These are phyloP conservation scores for Aurelia sp. DNA, from an alignment of 30 jellyfish, hydroid and myxozoan genomes.

Conservation along the genomic window DNA sequence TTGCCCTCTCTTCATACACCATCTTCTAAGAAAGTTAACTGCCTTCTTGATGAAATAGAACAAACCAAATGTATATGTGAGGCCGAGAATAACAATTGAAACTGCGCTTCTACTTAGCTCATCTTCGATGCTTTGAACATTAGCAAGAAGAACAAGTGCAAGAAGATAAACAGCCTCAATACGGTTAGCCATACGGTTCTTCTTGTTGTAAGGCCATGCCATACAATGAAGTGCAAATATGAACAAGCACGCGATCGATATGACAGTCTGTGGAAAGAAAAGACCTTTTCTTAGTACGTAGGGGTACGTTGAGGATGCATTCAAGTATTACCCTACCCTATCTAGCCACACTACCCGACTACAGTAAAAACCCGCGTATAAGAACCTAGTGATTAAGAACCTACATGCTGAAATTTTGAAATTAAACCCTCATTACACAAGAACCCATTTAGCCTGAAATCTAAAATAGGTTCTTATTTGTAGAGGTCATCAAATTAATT, in stretches of 20 bases:
- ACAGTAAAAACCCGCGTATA: no score
- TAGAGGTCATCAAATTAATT: no score
- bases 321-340: no score
- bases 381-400: no score
- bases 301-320: no score
- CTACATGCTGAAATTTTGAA: no score
- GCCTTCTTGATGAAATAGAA: conserved; percentile 34
- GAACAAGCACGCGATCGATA: conserved; percentile 45
- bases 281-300: no score
- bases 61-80: conserved; percentile 27
- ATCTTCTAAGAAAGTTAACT: not conserved
- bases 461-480: no score
- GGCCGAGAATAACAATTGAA: conserved; percentile 28
- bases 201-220: conserved; percentile 62
- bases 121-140: conserved; percentile 40
- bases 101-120: conserved; percentile 24
- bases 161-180: conserved; percentile 60
- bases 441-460: no score
- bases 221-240: conserved; percentile 52
- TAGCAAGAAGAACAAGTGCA: conserved; percentile 56
- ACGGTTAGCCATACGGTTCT: conserved; percentile 41
- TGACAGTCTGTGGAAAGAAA: conserved; percentile 1
- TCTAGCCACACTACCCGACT: no score
- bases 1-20: conserved; percentile 7
- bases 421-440: no score